Evolutionary conservation across 2,797 vertebrate genomes (phyloP).

Genomic region (Mus minutoides): DNA sequence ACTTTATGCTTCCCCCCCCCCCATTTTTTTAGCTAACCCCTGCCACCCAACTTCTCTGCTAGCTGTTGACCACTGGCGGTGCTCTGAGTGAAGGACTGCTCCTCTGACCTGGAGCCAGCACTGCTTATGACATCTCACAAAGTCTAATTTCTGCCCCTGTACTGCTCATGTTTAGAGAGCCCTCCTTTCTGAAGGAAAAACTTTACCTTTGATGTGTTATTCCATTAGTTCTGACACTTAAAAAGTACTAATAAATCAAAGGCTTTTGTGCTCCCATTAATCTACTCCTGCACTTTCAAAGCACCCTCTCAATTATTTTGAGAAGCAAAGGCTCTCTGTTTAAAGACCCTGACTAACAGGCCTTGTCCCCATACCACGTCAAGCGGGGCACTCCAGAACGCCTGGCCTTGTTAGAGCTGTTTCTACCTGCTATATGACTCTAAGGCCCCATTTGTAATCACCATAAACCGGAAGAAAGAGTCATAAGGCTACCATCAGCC

Average conservation of each 20-base stretch:
- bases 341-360: conserved; percentile 7
- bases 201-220: conserved; percentile 17
- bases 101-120: background rate
- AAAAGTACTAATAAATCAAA: conserved; percentile 40
- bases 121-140: background rate
- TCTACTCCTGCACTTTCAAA: background rate
- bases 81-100: background rate
- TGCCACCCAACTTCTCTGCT: background rate
- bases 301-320: conserved; percentile 16
- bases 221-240: conserved; percentile 52
- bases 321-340: background rate
- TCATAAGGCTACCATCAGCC: conserved; percentile 40
- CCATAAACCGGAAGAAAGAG: conserved; percentile 63
- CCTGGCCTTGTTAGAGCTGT: conserved; percentile 38
- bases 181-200: background rate
- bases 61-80: background rate
- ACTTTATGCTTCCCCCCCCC: too few relatives aligned
- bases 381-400: conserved; percentile 66
- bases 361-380: conserved; percentile 60
- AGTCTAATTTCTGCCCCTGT: conserved; percentile 1
- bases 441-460: conserved; percentile 63
- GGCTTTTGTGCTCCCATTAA: conserved; percentile 23
- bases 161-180: background rate
- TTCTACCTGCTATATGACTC: conserved; percentile 49
- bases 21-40: background rate